Evolutionary conservation across 2,797 vertebrate genomes (phyloP).

Genomic region (Tokudaia tokunoshimensis): DNA sequence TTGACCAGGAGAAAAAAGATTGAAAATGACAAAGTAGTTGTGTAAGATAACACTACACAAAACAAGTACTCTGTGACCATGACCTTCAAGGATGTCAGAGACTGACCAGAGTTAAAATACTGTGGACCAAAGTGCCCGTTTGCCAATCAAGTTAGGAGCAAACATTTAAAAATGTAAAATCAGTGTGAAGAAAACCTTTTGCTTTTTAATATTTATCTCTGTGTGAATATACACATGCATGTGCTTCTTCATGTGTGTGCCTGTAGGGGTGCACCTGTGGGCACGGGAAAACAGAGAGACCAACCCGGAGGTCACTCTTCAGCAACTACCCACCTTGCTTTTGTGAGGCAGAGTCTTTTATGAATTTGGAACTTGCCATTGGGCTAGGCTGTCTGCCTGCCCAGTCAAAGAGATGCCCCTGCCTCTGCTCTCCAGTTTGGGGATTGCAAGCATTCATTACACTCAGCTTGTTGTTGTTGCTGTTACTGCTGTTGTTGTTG

Average conservation of each 20-base stretch:
- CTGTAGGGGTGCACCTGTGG: background rate
- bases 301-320: background rate
- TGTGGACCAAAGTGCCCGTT: slow-evolving; percentile 22
- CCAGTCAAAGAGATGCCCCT: background rate
- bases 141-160: slow-evolving; percentile 62
- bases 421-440: background rate
- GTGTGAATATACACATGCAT: background rate
- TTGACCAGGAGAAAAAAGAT: background rate
- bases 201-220: background rate
- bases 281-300: background rate
- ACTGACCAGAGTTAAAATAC: background rate
- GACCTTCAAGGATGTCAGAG: background rate
- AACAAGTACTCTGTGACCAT: background rate
- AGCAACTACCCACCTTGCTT: background rate
- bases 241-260: background rate
- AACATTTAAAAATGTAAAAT: slow-evolving; percentile 59
- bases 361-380: background rate
- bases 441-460: background rate
- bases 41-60: background rate
- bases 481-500: background rate
- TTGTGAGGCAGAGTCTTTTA: background rate
- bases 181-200: background rate
- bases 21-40: slow-evolving; percentile 18
- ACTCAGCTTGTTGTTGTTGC: too few relatives aligned
- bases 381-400: background rate